Evolutionary conservation across 2,113 vertebrate species (phyloP).

Genomic region (Podarcis cretensis): DNA sequence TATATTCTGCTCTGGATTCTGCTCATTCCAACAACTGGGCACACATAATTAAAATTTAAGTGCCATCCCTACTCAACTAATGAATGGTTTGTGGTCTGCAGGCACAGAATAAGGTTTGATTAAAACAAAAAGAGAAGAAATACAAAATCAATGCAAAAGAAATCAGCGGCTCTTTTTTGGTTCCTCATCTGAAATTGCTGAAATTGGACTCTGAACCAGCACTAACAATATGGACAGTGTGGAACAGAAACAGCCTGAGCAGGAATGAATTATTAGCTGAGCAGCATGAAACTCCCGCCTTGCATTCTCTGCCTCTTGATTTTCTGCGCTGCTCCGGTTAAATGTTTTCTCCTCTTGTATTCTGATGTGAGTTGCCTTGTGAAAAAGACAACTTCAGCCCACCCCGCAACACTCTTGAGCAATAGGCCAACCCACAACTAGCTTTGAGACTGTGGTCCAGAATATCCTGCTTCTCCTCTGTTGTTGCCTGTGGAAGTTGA

Average conservation of each 20-base stretch:
- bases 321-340: conserved; percentile 38
- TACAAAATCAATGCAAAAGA: background rate
- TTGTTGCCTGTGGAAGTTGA: background rate
- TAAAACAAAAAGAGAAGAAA: background rate
- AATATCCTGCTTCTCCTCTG: background rate
- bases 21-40: background rate
- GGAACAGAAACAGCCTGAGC: conserved; percentile 5
- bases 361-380: background rate
- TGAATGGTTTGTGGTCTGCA: conserved; percentile 31
- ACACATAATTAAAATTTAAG: background rate
- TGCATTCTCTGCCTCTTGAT: conserved; percentile 23
- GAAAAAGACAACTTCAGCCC: background rate
- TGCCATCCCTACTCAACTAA: background rate
- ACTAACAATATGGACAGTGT: background rate
- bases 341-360: conserved; percentile 27
- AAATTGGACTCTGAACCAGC: conserved; percentile 8
- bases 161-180: background rate
- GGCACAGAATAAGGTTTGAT: conserved; percentile 28
- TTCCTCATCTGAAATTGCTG: conserved; percentile 42
- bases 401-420: background rate
- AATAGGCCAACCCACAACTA: background rate
- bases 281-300: conserved; percentile 42
- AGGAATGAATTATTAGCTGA: background rate
- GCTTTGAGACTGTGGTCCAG: background rate
- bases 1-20: background rate